Base-by-base conservation (phyloP, 2,888 invertebrate genomes). In the Erebia aethiops region DNA sequence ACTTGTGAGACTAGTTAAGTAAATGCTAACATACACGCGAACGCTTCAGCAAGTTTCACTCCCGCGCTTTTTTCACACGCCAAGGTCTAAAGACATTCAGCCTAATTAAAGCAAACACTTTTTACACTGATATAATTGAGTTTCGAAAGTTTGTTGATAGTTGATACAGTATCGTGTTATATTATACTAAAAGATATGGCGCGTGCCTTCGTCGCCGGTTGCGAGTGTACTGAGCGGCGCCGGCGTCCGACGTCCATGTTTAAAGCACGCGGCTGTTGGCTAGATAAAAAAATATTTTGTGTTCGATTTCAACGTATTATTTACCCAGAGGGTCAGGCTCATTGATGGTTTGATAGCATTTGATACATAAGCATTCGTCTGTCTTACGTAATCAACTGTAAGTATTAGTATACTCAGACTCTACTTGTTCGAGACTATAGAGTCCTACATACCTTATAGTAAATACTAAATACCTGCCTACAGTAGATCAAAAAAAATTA, bases 201-300 rank as follows among this genome's bases (percentile, higher is more conserved):
- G 88, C 88, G 90, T 87, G 88, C 81, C 80, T 76, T 81, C 84
- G 82, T 76, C 86, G 82, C 81, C 83, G 88, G 89, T 86, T 87
- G 87, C 82, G 86, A 81, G 85, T 83, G 82, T 78, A 91, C 91
- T 92, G 89, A 89, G 68, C 79, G 83, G 76, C 79, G 82, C 82
- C 85, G 81, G 79, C 84, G 80, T 79, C 74, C 77, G 82, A 74
- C 84, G 78, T 87, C 88, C 90, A 88, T 91, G 89, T 91, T 90
- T 87, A 89, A 89, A 87, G 88, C 91, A 87, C 86, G 84, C 81
- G 78, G 79, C 80, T 79, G 84, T 86, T 80, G 83, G 82, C 77
- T 79, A 81, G 85, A 85, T 86, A 84, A 88, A 89, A 89, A 87
- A 80, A 82, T 80, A 79, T 69, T 71, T 60, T 80, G 79, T 78